Base-by-base conservation (phyloP, 2,113 vertebrate species). In the Pelusios castaneus region DNA sequence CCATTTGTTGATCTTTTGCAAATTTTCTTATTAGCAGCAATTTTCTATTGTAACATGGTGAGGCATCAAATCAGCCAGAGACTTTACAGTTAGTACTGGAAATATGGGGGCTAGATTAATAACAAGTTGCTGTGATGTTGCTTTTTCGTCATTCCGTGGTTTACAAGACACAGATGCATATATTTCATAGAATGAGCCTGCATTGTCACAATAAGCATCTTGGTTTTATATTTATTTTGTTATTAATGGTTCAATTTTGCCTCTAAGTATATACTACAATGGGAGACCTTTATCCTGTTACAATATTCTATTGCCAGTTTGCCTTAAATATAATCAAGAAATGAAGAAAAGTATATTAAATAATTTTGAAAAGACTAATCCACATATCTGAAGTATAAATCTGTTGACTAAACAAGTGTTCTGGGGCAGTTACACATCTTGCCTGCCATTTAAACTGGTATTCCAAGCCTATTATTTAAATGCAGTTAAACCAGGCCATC, bases 131-230 rank as follows among this genome's bases (percentile, higher is more conserved):
- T 70, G 34, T 70, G 34, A n/a, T 67, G 19, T 70, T 52, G 9
- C 14, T 52, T 8, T 89, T 91, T 80, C 86, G 60, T 88, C 58
- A 47, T 21, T 87, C 31, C 0, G 29, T 82, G 89, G 34, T 80
- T 94, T 79, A 79, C 52, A 75, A 85, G 82, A 70, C 55, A 43
- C 1, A 70, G 43, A 25, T 82, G 80, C 56, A 8, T 4, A 4
- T 80, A 82, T 96, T 87, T 55, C 85, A 89, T 63, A 88, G 70
- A 86, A 54, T 58, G 80, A 89, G 49, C 91, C 88, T 78, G 94
- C 89, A 84, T 78, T 22, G 8, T 4, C 58, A 92, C 95, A 94
- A 97, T 70, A 51, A 91, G 91, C 31, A 58, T 89, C 34, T 84
- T 41, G 6, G 31, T 34, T 34, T 43, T 82, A 73, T 89, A 89